Conservation (phyloP, 2,113 vertebrate species). For the Synodontis membranacea region DNA sequence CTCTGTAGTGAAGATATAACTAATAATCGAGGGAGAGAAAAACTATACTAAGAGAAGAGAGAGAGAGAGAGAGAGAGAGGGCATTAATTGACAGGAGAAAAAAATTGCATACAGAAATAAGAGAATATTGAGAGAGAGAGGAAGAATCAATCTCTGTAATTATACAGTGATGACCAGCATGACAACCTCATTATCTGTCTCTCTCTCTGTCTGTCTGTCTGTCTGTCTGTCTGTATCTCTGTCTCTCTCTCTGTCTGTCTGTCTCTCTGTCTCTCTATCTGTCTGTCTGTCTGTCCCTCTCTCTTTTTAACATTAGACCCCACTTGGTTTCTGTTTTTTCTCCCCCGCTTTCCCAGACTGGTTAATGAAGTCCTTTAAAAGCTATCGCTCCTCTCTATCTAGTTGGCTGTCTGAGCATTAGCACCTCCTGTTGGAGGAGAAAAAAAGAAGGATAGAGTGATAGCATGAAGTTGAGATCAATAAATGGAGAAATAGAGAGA, state of each 20-base stretch:
- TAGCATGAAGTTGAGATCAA: neutral
- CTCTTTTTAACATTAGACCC: slow-evolving; percentile 63
- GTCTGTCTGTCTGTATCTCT: slow-evolving; percentile 65
- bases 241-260: slow-evolving; percentile 60
- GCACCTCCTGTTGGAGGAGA: slow-evolving; percentile 22
- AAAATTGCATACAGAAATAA: slow-evolving; percentile 50
- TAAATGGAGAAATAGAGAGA: neutral
- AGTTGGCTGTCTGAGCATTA: neutral
- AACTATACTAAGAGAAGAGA: neutral
- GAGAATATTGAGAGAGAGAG: slow-evolving; percentile 38
- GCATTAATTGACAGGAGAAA: neutral
- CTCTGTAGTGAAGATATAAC: too few relatives aligned
- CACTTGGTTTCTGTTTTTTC: slow-evolving; percentile 8
- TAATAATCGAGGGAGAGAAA: neutral
- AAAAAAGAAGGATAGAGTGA: neutral
- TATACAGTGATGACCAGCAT: slow-evolving; percentile 57
- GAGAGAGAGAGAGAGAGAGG: slow-evolving; percentile 47
- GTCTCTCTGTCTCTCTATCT: slow-evolving; percentile 57
- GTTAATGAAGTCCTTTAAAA: neutral
- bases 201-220: slow-evolving; percentile 49
- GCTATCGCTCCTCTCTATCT: neutral
- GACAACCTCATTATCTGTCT: slow-evolving; percentile 67
- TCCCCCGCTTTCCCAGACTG: too few relatives aligned
- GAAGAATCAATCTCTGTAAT: neutral
- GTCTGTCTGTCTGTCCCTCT: slow-evolving; percentile 59